Percentiles rank a stretch among this genome's conserved stretches.
Conservation (phyloP, 2,888 invertebrate genomes). For the Invenusta paracnida region DNA sequence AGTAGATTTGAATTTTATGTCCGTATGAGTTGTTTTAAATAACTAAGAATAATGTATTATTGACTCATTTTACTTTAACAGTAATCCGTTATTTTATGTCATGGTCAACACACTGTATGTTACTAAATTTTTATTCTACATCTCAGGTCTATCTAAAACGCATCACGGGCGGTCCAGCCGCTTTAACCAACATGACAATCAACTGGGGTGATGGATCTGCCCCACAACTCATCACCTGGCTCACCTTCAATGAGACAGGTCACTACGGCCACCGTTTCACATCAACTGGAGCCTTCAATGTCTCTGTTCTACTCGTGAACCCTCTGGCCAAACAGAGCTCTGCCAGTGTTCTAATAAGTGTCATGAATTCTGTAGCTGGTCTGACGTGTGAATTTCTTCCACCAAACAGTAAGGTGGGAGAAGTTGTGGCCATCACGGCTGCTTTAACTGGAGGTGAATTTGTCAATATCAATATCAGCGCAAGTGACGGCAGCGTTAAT, state of each 20-base stretch:
- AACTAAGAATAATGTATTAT: too few relatives aligned
- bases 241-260: neutral
- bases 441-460: neutral
- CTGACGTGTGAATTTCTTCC: neutral
- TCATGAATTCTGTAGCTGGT: neutral
- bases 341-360: neutral
- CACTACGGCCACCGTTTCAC: neutral
- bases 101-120: too few relatives aligned
- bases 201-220: neutral
- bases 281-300: neutral
- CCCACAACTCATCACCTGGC: neutral
- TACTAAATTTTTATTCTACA: neutral
- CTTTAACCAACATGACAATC: neutral
- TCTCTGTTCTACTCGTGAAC: neutral
- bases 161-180: neutral
- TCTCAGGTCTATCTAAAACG: neutral
- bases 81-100: too few relatives aligned
- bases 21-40: too few relatives aligned
- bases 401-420: neutral
- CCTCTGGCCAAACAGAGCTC: neutral
- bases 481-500: neutral
- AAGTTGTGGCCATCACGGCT: neutral
- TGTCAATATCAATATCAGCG: neutral
- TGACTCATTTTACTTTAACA: too few relatives aligned
- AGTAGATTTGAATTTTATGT: too few relatives aligned